phyloP scores from a whole-genome alignment of 2,113 vertebrate species.

The Chroicocephalus ridibundus region DNA sequence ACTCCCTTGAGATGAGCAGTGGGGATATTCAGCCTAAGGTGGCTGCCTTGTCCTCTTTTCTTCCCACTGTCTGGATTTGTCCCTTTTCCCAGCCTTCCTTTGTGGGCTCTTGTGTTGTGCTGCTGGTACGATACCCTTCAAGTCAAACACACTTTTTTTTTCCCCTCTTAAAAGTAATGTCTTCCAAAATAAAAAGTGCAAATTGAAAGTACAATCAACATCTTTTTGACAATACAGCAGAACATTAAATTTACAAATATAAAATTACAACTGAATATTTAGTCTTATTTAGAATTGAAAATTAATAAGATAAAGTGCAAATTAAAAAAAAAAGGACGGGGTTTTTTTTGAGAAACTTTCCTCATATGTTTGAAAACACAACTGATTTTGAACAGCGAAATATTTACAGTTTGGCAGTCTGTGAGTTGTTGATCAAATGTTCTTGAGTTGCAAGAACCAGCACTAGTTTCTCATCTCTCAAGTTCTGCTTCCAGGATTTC shows the following conservation, averaged over 20 bases:
- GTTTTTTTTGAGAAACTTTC: neutral
- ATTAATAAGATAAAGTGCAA: conserved; percentile 55
- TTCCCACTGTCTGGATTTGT: neutral
- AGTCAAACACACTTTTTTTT: neutral
- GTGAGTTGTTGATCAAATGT: neutral
- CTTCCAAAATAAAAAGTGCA: conserved; percentile 25
- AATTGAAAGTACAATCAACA: neutral
- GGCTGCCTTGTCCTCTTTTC: neutral
- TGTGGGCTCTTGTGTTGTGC: neutral
- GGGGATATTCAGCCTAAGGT: neutral
- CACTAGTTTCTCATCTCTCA: conserved; percentile 70
- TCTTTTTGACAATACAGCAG: neutral
- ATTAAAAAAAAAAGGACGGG: neutral
- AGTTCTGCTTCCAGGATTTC: conserved; percentile 92
- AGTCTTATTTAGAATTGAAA: neutral
- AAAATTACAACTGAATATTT: neutral
- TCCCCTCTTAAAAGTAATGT: neutral
- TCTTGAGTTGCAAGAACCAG: neutral
- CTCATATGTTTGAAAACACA: neutral
- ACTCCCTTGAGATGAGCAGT: neutral
- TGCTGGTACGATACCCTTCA: neutral
- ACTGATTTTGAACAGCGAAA: neutral
- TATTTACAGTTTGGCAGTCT: neutral
- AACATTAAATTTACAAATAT: conserved; percentile 6
- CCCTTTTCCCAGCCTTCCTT: neutral